These are phyloP conservation scores for Clavelina lepadiformis DNA, from an alignment of 23 tunicate genomes.

Conservation along the genomic window DNA sequence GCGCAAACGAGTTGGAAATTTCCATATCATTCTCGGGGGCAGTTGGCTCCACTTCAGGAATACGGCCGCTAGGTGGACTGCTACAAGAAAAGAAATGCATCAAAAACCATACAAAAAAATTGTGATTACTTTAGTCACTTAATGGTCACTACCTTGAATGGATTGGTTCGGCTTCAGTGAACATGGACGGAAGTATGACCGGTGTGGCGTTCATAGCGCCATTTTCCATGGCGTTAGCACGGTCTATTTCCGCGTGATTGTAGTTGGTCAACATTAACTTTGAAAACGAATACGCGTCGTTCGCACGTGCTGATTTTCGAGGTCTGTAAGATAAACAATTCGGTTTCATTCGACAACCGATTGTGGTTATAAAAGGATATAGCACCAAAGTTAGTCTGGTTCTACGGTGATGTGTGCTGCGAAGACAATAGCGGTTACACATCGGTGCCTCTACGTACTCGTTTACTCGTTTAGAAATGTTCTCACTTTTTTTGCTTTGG, in stretches of 20 bases:
- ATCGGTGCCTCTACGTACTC: too few species aligned
- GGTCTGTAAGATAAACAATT: constrained; percentile 1
- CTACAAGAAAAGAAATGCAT: neutral
- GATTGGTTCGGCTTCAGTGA: constrained; percentile 14
- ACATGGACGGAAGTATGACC: constrained; percentile 51
- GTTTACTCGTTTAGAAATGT: too few species aligned
- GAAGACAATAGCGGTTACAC: too few species aligned
- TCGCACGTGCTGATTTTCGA: constrained; percentile 36
- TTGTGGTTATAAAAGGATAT: neutral
- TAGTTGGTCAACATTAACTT: constrained; percentile 69
- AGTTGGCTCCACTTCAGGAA: too few species aligned
- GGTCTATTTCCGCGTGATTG: neutral
- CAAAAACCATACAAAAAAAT: neutral
- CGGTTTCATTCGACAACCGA: neutral
- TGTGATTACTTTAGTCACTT: too few species aligned
- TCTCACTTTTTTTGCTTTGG: constrained; percentile 35
- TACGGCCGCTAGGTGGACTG: too few species aligned
- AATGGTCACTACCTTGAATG: neutral
- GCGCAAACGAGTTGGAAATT: neutral
- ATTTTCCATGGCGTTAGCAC: neutral
- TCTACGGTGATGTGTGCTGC: neutral
- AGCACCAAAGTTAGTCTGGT: neutral
- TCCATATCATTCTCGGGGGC: neutral
- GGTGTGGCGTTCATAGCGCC: constrained; percentile 19
- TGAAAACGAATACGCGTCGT: constrained; percentile 69